Evolutionary conservation across 1,140 invertebrate species (phyloP), one percentile per base, ranked within the genome.

Genomic region (Hylyphantes graminicola): DNA sequence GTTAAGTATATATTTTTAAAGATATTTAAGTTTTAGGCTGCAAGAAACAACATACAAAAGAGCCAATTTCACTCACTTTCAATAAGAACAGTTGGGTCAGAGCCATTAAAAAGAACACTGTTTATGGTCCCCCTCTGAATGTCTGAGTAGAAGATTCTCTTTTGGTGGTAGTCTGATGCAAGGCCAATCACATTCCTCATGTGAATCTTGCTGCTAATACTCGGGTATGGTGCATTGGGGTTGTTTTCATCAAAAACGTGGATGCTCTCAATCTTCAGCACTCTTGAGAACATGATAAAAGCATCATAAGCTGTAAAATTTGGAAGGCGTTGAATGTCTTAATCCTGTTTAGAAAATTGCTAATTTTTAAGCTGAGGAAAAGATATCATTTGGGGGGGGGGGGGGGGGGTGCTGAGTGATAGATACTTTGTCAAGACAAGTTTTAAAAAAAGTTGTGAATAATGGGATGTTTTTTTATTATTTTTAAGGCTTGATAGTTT

Each of bases 101-200:
- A 92, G 61, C 95, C 95, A 90, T 96, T 95, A 89, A 96, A 96
- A 88, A 92, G 91, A n/a, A 96, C 95, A 61, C 92, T 91, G 89
- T 95, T 95, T 86, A 97, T 96, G 73, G 94, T 93, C 68, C 94
- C 94, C 84, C 93, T 90, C 87, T 96, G 94, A 86, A 97, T 96
- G 89, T 97, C 96, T 1, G 95, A 96, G 90, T 95, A 97, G 90
- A 95, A 97, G 19, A 97, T 89, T 65, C 92, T 89, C 77, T 93
- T 90, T 4, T 90, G 90, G 79, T 90, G 90, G 88, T 95, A 96
- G 90, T 96, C 94, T 89, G 94, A 95, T 5, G 94, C 92, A 8
- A 97, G 90, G 51, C 94, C 95, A 87, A 97, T 96, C 6, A 95
- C 95, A 90, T 96, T 96, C 65, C 94, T 91, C 92, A 96, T 94